phyloP scores from a whole-genome alignment of 2,113 vertebrate genomes.

The Noturus placidus region DNA sequence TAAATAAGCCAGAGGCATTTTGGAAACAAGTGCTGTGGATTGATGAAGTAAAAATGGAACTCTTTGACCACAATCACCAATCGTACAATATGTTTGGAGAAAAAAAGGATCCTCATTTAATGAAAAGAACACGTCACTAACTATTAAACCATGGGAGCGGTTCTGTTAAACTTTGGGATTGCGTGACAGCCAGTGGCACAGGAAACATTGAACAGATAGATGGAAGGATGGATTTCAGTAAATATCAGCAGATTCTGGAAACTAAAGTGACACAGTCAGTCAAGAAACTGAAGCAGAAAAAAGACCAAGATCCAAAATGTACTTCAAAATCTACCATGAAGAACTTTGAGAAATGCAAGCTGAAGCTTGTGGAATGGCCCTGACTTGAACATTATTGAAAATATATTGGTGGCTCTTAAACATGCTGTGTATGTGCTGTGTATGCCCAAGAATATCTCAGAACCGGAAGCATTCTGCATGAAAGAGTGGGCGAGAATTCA shows the following conservation, averaged over 20 bases:
- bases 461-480: not conserved
- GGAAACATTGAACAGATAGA: not conserved
- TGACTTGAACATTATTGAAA: not conserved
- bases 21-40: not conserved
- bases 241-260: not conserved
- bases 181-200: not conserved
- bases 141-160: not conserved
- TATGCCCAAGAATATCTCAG: not conserved
- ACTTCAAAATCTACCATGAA: not conserved
- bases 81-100: not conserved
- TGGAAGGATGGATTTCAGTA: not conserved
- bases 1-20: not conserved
- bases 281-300: not conserved
- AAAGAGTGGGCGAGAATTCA: not conserved
- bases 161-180: not conserved
- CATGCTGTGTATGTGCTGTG: not conserved
- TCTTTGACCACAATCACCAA: not conserved
- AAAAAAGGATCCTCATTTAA: not conserved
- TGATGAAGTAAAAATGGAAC: not conserved
- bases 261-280: not conserved
- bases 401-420: not conserved
- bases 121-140: not conserved
- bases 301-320: not conserved
- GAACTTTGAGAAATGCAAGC: not conserved
- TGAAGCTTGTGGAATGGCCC: not conserved